Evolutionary conservation across 2,888 invertebrate genomes (phyloP).

Genomic region (Drymonia ruficornis): DNA sequence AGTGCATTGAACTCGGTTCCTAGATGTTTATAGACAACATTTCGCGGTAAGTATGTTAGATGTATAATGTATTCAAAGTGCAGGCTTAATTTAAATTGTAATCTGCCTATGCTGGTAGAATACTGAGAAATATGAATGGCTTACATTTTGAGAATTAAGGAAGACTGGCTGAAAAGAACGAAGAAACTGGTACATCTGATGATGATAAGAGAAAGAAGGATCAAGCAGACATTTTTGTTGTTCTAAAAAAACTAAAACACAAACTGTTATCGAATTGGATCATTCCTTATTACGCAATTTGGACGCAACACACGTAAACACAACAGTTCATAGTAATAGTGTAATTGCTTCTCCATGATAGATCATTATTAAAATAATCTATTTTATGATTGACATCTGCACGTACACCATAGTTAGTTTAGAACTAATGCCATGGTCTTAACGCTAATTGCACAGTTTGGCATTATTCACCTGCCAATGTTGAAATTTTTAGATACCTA

Average conservation of each 20-base stretch:
- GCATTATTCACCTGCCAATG: background rate
- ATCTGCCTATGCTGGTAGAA: too few species aligned
- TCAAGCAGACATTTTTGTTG: too few species aligned
- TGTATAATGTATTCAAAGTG: too few species aligned
- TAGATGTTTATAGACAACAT: background rate
- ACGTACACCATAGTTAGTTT: background rate
- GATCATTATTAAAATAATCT: background rate
- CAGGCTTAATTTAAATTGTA: background rate
- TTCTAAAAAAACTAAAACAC: too few species aligned
- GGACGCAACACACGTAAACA: too few species aligned
- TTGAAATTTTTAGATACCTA: background rate
- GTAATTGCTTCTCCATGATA: background rate
- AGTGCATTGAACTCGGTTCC: background rate
- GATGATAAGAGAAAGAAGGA: too few species aligned
- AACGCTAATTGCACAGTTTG: background rate
- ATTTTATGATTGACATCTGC: background rate
- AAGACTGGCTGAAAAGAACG: too few species aligned
- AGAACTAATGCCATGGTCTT: conserved; percentile 6
- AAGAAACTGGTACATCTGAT: too few species aligned
- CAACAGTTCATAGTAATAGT: background rate
- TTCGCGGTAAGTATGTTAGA: background rate
- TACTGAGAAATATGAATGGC: too few species aligned
- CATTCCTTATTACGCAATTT: too few species aligned
- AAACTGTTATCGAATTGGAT: too few species aligned
- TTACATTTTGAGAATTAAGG: too few species aligned